Conservation (phyloP, 2,797 vertebrate species). For the Sciurus carolinensis region DNA sequence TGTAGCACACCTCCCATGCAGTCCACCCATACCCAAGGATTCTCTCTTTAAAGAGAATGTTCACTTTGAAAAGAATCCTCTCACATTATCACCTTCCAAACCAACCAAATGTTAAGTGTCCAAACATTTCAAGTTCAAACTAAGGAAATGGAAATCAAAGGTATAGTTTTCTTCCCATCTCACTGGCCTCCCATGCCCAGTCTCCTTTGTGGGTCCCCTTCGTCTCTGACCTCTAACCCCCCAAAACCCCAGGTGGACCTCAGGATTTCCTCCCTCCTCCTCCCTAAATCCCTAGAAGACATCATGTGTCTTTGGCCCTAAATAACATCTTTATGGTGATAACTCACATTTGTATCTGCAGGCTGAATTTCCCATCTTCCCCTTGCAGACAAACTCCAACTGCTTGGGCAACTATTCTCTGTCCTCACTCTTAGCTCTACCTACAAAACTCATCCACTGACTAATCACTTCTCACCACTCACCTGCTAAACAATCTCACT, state of each 20-base stretch:
- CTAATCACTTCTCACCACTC: not conserved
- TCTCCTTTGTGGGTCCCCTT: not conserved
- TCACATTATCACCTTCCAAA: not conserved
- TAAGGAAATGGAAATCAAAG: not conserved
- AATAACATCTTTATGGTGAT: not conserved
- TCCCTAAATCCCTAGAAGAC: not conserved
- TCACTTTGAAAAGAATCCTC: not conserved
- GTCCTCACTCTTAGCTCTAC: not conserved
- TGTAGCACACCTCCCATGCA: not conserved
- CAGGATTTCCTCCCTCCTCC: not conserved
- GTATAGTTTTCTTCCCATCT: not conserved
- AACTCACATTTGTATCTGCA: not conserved
- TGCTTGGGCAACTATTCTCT: not conserved
- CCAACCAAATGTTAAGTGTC: not conserved
- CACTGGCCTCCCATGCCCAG: not conserved
- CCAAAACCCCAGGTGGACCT: not conserved
- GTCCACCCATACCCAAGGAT: not conserved
- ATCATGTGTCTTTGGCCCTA: not conserved
- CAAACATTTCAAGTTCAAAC: not conserved
- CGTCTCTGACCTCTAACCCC: not conserved
- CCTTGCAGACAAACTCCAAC: not conserved
- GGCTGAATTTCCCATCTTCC: not conserved
- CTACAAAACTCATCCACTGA: not conserved
- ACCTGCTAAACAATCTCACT: not conserved
- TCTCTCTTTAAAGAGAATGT: not conserved